Evolutionary conservation across 2,113 vertebrate species (phyloP).

Genomic region (Patagioenas fasciata): DNA sequence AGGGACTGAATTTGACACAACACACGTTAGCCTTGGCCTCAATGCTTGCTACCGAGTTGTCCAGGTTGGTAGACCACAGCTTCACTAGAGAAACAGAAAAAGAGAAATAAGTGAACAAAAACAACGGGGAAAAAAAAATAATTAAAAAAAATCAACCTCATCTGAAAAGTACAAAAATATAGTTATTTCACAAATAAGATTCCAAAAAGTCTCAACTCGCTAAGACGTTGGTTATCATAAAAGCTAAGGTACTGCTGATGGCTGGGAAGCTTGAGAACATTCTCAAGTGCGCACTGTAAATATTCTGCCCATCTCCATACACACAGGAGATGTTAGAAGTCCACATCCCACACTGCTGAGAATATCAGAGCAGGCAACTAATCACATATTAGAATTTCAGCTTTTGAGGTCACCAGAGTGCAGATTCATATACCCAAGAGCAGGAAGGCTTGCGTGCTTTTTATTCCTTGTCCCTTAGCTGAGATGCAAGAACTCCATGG

Average conservation of each 20-base stretch:
- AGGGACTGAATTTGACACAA: slow-evolving; percentile 98
- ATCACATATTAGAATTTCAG: background rate
- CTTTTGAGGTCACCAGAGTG: background rate
- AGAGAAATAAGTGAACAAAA: background rate
- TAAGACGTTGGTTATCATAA: background rate
- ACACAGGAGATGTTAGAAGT: background rate
- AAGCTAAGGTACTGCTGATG: background rate
- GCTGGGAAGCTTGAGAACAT: background rate
- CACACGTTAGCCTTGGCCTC: slow-evolving; percentile 98
- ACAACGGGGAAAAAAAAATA: background rate
- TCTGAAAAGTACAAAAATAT: background rate
- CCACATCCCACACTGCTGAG: background rate
- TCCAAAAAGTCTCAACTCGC: background rate
- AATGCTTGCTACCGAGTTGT: slow-evolving; percentile 98
- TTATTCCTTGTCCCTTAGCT: background rate
- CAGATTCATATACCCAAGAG: background rate
- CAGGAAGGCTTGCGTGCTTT: background rate
- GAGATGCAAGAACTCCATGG: background rate
- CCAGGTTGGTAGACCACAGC: slow-evolving; percentile 97
- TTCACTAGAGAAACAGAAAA: slow-evolving; percentile 84
- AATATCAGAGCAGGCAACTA: background rate
- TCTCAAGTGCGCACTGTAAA: background rate
- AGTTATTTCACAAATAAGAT: background rate
- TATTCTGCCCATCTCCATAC: background rate
- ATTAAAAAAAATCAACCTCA: background rate